phyloP scores from a whole-genome alignment of 2,113 vertebrate species.

The Nyctereutes procyonoides region DNA sequence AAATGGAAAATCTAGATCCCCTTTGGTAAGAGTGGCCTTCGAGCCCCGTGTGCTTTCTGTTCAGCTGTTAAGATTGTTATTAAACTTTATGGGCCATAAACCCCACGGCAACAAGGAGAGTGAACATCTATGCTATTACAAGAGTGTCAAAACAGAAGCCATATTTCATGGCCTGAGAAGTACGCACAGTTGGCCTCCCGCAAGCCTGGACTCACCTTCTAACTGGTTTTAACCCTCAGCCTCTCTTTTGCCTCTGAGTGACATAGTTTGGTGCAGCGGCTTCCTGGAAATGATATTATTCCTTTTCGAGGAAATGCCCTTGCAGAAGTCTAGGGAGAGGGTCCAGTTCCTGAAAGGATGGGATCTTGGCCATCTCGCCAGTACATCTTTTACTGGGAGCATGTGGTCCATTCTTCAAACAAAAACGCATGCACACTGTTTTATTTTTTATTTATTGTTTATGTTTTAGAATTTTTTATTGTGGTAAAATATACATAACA shows the following conservation, averaged over 20 bases:
- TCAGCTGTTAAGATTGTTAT: conserved; percentile 90
- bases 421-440: not conserved
- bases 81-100: conserved; percentile 93
- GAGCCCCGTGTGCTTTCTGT: conserved; percentile 82
- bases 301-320: conserved; percentile 71
- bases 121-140: conserved; percentile 86
- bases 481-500: not conserved
- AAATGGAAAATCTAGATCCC: conserved; percentile 75
- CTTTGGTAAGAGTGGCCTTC: conserved; percentile 79
- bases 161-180: conserved; percentile 87
- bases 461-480: not conserved
- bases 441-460: too few species aligned
- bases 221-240: conserved; percentile 68
- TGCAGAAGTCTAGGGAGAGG: conserved; percentile 65
- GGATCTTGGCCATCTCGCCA: conserved; percentile 74
- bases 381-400: conserved; percentile 71
- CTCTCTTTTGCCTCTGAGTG: conserved; percentile 79
- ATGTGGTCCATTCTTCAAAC: conserved; percentile 69
- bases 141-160: conserved; percentile 85
- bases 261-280: conserved; percentile 74
- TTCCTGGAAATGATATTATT: conserved; percentile 71
- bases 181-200: conserved; percentile 42
- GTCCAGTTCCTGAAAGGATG: conserved; percentile 57
- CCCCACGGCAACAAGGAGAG: conserved; percentile 88
- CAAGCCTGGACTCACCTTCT: conserved; percentile 44